Evolutionary conservation across 64 coral and sea anemone species (phyloP).

Genomic region (Trachythela sp.): DNA sequence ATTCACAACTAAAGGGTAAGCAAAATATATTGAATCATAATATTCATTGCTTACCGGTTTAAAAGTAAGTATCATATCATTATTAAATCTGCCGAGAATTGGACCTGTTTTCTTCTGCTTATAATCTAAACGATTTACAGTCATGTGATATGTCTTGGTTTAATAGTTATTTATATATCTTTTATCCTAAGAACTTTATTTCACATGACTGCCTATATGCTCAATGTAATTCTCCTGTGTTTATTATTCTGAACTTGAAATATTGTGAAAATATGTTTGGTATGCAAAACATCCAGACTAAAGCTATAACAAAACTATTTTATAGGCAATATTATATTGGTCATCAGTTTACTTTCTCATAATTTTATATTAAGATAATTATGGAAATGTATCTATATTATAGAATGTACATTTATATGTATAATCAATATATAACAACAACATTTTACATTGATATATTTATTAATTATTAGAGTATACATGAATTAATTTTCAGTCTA

Average conservation of each 20-base stretch:
- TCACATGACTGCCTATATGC: not conserved
- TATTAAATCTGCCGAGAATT: not conserved
- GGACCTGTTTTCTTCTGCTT: constrained; percentile 11
- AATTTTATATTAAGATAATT: not conserved
- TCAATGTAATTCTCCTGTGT: not conserved
- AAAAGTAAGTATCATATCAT: not conserved
- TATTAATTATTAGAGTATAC: too few relatives aligned
- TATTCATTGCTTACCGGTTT: not conserved
- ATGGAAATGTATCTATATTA: not conserved
- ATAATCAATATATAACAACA: too few relatives aligned
- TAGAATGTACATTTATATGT: too few relatives aligned
- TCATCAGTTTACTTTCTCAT: not conserved
- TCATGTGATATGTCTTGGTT: not conserved
- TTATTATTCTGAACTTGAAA: not conserved
- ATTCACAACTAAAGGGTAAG: not conserved
- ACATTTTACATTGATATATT: too few relatives aligned
- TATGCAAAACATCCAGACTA: not conserved
- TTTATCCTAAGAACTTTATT: not conserved
- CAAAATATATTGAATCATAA: not conserved
- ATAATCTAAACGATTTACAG: not conserved
- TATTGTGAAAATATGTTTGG: not conserved
- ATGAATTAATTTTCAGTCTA: too few relatives aligned
- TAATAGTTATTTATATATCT: not conserved
- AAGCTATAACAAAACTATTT: not conserved
- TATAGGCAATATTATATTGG: not conserved